phyloP scores from a whole-genome alignment of 2,888 invertebrate genomes.

The Urechis unicinctus region DNA sequence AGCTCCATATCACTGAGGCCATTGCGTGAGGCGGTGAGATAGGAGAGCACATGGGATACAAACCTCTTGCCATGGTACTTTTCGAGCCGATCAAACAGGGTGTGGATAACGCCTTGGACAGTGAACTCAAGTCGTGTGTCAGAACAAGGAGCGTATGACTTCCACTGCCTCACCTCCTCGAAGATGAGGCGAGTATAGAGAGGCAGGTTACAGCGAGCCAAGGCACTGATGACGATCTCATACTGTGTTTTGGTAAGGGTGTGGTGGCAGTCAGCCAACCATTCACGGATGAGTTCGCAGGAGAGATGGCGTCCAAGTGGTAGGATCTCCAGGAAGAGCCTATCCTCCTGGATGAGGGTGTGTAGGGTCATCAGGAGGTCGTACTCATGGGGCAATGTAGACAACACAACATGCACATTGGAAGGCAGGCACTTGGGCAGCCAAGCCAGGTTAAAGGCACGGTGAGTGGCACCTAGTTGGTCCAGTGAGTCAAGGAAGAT shows the following conservation, averaged over 20 bases:
- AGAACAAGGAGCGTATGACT: slow-evolving; percentile 16
- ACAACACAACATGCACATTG: slow-evolving; percentile 25
- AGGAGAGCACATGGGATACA: slow-evolving; percentile 23
- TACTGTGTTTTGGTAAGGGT: slow-evolving; percentile 26
- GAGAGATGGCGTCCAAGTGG: slow-evolving; percentile 15
- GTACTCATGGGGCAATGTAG: slow-evolving; percentile 21
- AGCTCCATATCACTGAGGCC: slow-evolving; percentile 26
- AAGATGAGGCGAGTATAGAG: slow-evolving; percentile 26
- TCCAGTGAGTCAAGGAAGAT: slow-evolving; percentile 30
- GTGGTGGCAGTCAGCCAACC: slow-evolving; percentile 15
- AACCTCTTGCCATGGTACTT: slow-evolving; percentile 22
- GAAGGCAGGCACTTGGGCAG: slow-evolving; percentile 22
- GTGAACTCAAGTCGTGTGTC: slow-evolving; percentile 19
- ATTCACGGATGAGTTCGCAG: slow-evolving; percentile 12
- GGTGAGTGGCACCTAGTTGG: slow-evolving; percentile 23
- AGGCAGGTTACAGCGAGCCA: slow-evolving; percentile 24
- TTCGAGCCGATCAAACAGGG: slow-evolving; percentile 26
- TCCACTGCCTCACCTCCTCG: slow-evolving; percentile 25
- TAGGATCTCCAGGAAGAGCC: slow-evolving; percentile 17
- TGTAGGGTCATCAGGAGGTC: slow-evolving; percentile 28
- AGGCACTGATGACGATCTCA: slow-evolving; percentile 16
- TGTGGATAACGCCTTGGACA: slow-evolving; percentile 27
- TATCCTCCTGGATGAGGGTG: slow-evolving; percentile 5
- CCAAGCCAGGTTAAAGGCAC: slow-evolving; percentile 27
- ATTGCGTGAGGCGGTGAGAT: slow-evolving; percentile 27